These are phyloP conservation scores for Napeogenes inachia DNA, from an alignment of 2,888 invertebrate species.

Conservation along the genomic window DNA sequence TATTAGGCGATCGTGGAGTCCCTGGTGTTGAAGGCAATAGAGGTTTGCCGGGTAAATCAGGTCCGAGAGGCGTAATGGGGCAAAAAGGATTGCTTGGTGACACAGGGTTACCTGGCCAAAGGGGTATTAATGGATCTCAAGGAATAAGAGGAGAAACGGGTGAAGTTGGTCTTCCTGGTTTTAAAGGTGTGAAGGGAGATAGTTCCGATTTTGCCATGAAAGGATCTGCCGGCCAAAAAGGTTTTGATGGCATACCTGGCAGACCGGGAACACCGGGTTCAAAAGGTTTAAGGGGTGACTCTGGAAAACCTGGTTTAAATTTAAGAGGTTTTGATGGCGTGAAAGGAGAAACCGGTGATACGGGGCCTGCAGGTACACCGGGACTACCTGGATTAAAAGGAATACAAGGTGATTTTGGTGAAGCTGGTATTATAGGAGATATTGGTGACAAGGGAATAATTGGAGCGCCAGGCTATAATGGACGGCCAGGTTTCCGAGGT, in stretches of 20 bases:
- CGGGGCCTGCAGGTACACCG: constrained; percentile 77
- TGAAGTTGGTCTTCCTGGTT: constrained; percentile 73
- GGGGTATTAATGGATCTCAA: constrained; percentile 57
- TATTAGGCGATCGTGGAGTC: constrained; percentile 63
- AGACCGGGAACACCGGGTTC: constrained; percentile 70
- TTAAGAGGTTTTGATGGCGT: constrained; percentile 67
- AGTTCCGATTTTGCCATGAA: constrained; percentile 77
- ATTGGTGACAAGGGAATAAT: constrained; percentile 71
- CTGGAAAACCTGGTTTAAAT: constrained; percentile 75
- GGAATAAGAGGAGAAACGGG: constrained; percentile 61
- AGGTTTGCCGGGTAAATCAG: constrained; percentile 82
- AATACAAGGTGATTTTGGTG: constrained; percentile 73
- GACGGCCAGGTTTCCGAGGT: constrained; percentile 71
- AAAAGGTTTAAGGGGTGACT: constrained; percentile 79
- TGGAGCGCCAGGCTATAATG: constrained; percentile 78
- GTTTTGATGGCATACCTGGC: constrained; percentile 45
- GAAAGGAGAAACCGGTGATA: constrained; percentile 80
- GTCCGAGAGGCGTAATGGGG: constrained; percentile 49
- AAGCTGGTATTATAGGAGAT: constrained; percentile 66
- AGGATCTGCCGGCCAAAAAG: constrained; percentile 73
- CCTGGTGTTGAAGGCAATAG: constrained; percentile 77
- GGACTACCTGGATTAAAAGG: constrained; percentile 73
- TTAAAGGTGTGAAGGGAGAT: constrained; percentile 76
- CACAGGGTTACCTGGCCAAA: constrained; percentile 42
- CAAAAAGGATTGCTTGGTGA: constrained; percentile 43